Base-by-base conservation (phyloP, 2,888 invertebrate species). In the Lydus trimaculatus region DNA sequence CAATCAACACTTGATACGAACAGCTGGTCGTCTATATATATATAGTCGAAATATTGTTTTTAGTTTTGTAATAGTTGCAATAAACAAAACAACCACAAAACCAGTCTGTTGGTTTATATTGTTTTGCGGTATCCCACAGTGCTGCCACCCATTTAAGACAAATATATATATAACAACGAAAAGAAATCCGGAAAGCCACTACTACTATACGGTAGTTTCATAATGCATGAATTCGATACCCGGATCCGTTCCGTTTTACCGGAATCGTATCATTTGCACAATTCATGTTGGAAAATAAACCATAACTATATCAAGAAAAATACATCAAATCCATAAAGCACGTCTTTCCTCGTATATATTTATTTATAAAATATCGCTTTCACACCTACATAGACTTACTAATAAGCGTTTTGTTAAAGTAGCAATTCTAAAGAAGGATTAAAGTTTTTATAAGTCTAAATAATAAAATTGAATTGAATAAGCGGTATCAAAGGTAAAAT, bases 191-290 rank as follows among this genome's bases (percentile, higher is more conserved):
- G 28, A 56, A 48, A 48, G 20, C 48, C 20, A 36, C 48, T 20
- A n/a, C 48, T 48, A 36, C 48, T 20, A 17, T 13, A 56, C 56
- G 1, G n/a, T 25, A 28, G 56, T 56, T 56, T 56, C 56, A 56
- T 56, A 56, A 56, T 56, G 56, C 56, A 56, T 56, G 56, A 56
- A 56, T 28, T 56, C 56, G 15, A 56, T 56, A 56, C 56, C 15
- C 56, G 56, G 56, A 56, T 56, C 25, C 25, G 25, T 23, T 25
- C 28, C 25, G 11, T 28, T 56, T 56, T n/a, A 8, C 25, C 56
- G 25, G 56, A 56, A 56, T 7, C 25, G 28, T 56, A 56, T 56
- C 56, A 25, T 56, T 56, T 56, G 56, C 56, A 56, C 56, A 25
- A 56, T 25, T 56, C 28, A 20, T 9, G 9, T 9, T 20, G 15